Evolutionary conservation across 2,888 invertebrate species (phyloP).

Genomic region (Eupeodes luniger): DNA sequence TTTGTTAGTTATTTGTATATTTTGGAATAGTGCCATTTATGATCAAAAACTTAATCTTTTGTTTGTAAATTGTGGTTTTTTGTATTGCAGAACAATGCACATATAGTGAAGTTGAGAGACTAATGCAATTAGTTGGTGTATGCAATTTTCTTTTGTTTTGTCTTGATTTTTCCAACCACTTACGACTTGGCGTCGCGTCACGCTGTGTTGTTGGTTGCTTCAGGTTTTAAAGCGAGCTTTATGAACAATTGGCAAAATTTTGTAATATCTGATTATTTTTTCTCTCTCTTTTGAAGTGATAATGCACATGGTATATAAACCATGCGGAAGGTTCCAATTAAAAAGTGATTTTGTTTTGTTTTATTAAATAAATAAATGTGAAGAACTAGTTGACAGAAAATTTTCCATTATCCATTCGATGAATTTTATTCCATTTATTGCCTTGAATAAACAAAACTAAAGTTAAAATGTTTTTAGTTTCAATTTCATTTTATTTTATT

Average conservation of each 20-base stretch:
- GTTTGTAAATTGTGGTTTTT: slow-evolving; percentile 11
- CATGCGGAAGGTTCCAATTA: neutral
- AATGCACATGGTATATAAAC: neutral
- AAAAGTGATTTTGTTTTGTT: neutral
- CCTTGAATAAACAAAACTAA: too few relatives aligned
- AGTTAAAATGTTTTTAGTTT: too few relatives aligned
- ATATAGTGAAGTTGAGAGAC: neutral
- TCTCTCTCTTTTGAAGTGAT: neutral
- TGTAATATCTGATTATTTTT: slow-evolving; percentile 19
- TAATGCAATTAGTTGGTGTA: slow-evolving; percentile 37
- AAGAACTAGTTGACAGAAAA: neutral
- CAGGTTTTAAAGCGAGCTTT: slow-evolving; percentile 7
- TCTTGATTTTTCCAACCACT: neutral
- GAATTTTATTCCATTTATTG: too few relatives aligned
- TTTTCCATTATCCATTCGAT: neutral
- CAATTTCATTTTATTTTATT: too few relatives aligned
- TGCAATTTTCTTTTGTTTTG: slow-evolving; percentile 42
- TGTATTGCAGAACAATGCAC: slow-evolving; percentile 27
- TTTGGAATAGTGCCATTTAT: slow-evolving; percentile 9
- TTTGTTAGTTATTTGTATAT: slow-evolving; percentile 9
- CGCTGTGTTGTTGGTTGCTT: slow-evolving; percentile 23
- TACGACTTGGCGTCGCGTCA: neutral
- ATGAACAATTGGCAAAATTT: slow-evolving; percentile 12
- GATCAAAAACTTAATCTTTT: slow-evolving; percentile 11
- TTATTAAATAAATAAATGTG: neutral